These are phyloP conservation scores for Burhinus bistriatus DNA, from an alignment of 2,113 vertebrate genomes.

Conservation along the genomic window DNA sequence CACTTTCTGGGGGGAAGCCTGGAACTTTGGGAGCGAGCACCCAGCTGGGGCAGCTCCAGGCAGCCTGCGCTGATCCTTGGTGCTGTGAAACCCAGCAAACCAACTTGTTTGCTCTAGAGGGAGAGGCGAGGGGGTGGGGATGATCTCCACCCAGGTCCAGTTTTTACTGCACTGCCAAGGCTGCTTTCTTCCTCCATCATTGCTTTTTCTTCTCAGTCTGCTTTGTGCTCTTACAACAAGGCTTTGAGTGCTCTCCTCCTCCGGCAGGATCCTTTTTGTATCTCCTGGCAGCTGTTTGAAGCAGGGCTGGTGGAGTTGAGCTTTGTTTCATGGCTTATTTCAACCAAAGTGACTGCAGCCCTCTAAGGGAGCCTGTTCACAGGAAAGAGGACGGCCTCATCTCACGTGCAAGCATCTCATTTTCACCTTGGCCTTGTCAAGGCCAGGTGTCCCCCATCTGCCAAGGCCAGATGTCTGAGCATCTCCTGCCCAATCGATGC, in stretches of 20 bases:
- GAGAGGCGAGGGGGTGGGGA: background rate
- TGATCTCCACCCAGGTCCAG: background rate
- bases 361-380: background rate
- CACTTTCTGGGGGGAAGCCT: background rate
- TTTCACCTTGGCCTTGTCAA: background rate
- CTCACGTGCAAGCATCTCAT: background rate
- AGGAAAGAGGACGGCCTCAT: background rate
- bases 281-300: background rate
- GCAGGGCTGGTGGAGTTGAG: background rate
- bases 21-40: fast-evolving
- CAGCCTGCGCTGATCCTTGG: background rate
- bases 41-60: background rate
- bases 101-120: background rate
- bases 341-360: background rate
- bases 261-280: background rate
- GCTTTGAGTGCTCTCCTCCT: background rate
- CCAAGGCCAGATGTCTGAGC: background rate
- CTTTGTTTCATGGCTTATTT: background rate
- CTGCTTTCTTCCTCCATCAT: background rate
- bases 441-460: background rate
- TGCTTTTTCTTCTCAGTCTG: background rate
- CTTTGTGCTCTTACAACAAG: background rate
- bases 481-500: background rate
- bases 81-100: background rate
- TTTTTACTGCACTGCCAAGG: background rate